A percentile compares a stretch with the other conserved stretches of the same genome.
Evolutionary conservation across 1,140 invertebrate species (phyloP).

Genomic region (Nasonia longicornis): DNA sequence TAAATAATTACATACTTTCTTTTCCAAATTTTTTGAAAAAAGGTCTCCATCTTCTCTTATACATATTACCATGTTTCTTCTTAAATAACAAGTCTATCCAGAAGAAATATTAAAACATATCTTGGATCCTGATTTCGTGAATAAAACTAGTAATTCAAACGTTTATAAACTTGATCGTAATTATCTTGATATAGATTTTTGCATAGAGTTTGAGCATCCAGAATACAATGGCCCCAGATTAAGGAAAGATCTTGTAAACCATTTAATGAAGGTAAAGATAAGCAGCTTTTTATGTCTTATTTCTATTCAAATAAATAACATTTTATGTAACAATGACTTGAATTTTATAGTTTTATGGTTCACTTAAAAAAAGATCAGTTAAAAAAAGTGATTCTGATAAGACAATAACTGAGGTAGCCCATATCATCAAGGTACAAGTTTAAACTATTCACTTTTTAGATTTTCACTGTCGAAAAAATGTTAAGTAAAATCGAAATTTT

Average conservation of each 20-base stretch:
- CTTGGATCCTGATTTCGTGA: slow-evolving; percentile 65
- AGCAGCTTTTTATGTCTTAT: slow-evolving; percentile 46
- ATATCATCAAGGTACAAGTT: neutral
- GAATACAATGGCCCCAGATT: slow-evolving; percentile 72
- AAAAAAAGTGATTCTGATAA: neutral
- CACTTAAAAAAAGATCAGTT: neutral
- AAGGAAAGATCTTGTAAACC: slow-evolving; percentile 54
- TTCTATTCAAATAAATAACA: slow-evolving; percentile 50
- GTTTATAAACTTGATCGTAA: slow-evolving; percentile 62
- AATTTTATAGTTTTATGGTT: neutral
- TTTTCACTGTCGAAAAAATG: slow-evolving; percentile 47
- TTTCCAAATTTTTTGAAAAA: neutral
- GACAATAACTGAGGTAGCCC: too few species aligned
- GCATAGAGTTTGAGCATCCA: slow-evolving; percentile 71
- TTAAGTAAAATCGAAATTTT: slow-evolving; percentile 4
- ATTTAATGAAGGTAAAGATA: slow-evolving; percentile 67
- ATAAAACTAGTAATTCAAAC: slow-evolving; percentile 64
- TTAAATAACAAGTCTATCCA: slow-evolving; percentile 62
- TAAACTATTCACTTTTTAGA: neutral
- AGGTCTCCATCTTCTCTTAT: neutral
- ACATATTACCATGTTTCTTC: slow-evolving; percentile 67
- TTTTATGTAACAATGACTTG: neutral
- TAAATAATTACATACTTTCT: neutral
- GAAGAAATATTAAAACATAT: slow-evolving; percentile 67
- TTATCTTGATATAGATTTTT: slow-evolving; percentile 69